A percentile compares a stretch with the other conserved stretches of the same genome.
Evolutionary conservation across 2,888 invertebrate species (phyloP).

Genomic region (Phortica magna): DNA sequence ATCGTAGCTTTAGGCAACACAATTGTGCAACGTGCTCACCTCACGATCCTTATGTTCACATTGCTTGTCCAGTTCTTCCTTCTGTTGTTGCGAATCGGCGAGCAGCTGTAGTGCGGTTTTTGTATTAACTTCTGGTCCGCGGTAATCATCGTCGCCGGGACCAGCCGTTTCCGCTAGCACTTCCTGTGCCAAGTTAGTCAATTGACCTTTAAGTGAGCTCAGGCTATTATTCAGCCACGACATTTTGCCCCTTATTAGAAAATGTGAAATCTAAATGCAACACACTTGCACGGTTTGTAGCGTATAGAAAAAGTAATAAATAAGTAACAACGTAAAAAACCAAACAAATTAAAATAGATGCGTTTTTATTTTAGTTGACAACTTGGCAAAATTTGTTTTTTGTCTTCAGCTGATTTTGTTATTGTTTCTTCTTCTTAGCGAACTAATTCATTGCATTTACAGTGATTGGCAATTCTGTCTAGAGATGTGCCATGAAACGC

Average conservation of each 20-base stretch:
- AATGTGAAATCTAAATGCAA: no score
- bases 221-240: conserved; percentile 83
- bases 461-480: not conserved
- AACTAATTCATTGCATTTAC: not conserved
- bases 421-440: conserved; percentile 48
- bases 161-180: conserved; percentile 88
- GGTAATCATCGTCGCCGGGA: conserved; percentile 71
- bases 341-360: conserved; percentile 57
- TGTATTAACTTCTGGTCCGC: conserved; percentile 50
- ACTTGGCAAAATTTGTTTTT: conserved; percentile 63
- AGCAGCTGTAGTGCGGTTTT: conserved; percentile 64
- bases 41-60: conserved; percentile 82
- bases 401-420: conserved; percentile 63
- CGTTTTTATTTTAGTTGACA: conserved; percentile 57
- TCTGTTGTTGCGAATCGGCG: conserved; percentile 73
- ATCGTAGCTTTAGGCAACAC: not conserved
- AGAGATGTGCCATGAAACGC: not conserved
- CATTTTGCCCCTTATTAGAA: conserved; percentile 75
- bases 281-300: no score
- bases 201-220: conserved; percentile 88
- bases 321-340: conserved; percentile 31
- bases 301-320: no score
- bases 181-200: conserved; percentile 92
- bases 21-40: conserved; percentile 77
- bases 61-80: conserved; percentile 80